Base-by-base conservation (phyloP, 1,140 invertebrate genomes). In the Medauroidea extradentata region DNA sequence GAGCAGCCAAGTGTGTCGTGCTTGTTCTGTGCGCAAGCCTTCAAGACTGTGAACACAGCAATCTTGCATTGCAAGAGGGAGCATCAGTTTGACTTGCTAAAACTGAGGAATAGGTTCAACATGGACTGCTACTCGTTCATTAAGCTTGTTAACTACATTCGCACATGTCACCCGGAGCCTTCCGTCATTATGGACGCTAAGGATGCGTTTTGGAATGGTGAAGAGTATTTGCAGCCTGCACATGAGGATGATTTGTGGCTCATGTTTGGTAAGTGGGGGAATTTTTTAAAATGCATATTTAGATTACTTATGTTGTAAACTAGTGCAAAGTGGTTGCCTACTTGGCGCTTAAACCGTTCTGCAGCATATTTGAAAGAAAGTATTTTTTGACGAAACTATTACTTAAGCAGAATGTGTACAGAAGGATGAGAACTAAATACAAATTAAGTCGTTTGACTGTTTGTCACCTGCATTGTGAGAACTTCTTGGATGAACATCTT, bases 101-200 rank as follows among this genome's bases (percentile, higher is more conserved):
- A 75, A 19, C 77, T 91, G 38, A 88, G 89, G 72, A 69, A 71
- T 1, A 87, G 83, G 64, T 85, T 87, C 67, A 81, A 81, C 58
- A 83, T 95, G 78, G 91, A 94, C 70, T 87, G 85, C 66, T 91
- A 93, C 73, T 86, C 85, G 0, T 95, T 88, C 64, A 93, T 95
- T 18, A 93, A 92, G 73, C 75, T 95, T 63, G 85, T 96, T 13
- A 96, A 96, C 77, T 96, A 85, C 68, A 87, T 95, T 52, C 82
- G 91, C 65, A 77, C 73, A 25, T 77, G 85, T 52, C 83, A 85
- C 65, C 69, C 83, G 18, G 73, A 65, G n/a, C 76, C 80, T 34
- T 71, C 84, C 41, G 75, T 81, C 21, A 71, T 91, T 13, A 79
- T 81, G 39, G 72, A 73, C 13, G 66, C 78, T 3, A 70, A 75